Percentiles rank a stretch among this genome's conserved stretches.
phyloP scores from a whole-genome alignment of 2,113 vertebrate species.

The Chrysemys picta region DNA sequence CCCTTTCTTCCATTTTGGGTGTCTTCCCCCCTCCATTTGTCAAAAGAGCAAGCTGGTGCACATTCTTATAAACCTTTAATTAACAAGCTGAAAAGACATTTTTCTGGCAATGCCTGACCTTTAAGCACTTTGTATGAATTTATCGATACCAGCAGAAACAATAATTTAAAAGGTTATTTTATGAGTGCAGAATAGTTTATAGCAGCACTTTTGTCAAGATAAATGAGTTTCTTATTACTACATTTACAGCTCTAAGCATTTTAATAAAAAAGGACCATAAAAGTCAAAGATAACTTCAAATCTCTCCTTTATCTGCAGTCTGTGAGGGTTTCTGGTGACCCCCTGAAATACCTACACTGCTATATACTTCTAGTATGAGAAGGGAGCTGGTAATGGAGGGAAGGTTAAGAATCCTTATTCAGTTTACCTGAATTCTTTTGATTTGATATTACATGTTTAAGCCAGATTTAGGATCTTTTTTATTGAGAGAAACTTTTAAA shows the following conservation, averaged over 20 bases:
- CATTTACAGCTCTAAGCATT: conserved; percentile 69
- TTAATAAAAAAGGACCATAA: conserved; percentile 66
- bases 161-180: conserved; percentile 66
- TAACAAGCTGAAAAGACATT: conserved; percentile 65
- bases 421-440: not conserved
- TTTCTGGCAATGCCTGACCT: conserved; percentile 67
- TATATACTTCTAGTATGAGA: not conserved
- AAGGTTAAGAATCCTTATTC: not conserved
- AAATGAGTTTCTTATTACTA: conserved; percentile 69
- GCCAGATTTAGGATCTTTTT: not conserved
- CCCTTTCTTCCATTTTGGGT: not conserved
- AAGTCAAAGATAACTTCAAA: conserved; percentile 71
- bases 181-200: conserved; percentile 51
- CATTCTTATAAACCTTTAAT: conserved; percentile 62
- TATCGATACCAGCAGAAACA: conserved; percentile 66
- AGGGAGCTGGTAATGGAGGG: not conserved
- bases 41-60: conserved; percentile 13
- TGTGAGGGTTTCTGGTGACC: not conserved
- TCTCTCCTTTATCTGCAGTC: not conserved
- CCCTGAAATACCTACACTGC: not conserved
- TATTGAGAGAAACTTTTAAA: not conserved
- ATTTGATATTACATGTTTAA: not conserved
- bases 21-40: not conserved
- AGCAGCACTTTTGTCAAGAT: conserved; percentile 61
- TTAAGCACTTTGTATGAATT: conserved; percentile 58